A percentile compares a stretch with the other conserved stretches of the same genome.
These are phyloP conservation scores for Buceros bicornis DNA, from an alignment of 2,797 vertebrate species.

Conservation along the genomic window DNA sequence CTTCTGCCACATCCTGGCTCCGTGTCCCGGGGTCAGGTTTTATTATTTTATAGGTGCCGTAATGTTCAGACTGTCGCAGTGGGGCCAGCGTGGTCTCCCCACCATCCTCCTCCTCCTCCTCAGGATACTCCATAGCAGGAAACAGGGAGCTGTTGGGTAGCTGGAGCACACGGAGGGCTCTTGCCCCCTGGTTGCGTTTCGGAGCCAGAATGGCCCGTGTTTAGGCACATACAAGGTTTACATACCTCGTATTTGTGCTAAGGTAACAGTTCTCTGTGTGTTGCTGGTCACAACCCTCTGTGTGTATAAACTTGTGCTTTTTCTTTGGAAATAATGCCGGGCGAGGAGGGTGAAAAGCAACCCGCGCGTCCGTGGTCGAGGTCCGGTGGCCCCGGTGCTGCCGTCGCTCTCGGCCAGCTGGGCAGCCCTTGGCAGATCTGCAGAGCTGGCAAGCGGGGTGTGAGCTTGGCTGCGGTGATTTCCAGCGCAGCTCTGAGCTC, in stretches of 20 bases:
- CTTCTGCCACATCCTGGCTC: background rate
- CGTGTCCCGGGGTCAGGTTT: accelerated
- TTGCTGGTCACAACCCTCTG: background rate
- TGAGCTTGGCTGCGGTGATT: background rate
- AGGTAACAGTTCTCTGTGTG: accelerated
- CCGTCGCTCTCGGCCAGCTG: background rate
- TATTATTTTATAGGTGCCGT: constrained; percentile 53
- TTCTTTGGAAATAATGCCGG: background rate
- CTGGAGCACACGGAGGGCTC: background rate
- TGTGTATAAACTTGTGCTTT: background rate
- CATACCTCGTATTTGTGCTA: background rate
- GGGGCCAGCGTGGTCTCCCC: accelerated
- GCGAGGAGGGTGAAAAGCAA: background rate
- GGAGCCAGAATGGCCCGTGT: background rate
- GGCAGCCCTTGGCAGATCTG: background rate
- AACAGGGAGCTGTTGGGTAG: background rate
- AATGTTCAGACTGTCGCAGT: accelerated
- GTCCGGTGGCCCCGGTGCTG: background rate
- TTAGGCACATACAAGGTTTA: background rate
- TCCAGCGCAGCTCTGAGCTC: background rate
- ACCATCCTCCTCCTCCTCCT: background rate
- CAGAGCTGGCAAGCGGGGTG: background rate
- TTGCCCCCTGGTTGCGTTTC: accelerated
- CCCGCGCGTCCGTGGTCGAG: background rate
- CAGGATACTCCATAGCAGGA: background rate